Conservation (phyloP, 2,888 invertebrate species). For the Hypsopygia costalis region DNA sequence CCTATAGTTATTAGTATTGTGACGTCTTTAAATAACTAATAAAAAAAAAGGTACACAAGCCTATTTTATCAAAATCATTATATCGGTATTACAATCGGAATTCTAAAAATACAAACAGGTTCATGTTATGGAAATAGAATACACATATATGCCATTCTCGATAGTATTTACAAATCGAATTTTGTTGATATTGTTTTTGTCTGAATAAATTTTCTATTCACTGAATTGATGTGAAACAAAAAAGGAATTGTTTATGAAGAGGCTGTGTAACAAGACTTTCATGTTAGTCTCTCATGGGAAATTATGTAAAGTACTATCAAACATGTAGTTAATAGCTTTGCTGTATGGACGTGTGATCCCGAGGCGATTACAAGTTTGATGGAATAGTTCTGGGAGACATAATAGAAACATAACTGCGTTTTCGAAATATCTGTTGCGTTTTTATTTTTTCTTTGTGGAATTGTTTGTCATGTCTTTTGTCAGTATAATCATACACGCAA, state of each 20-base stretch:
- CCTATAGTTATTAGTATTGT: too few species aligned
- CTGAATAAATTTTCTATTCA: neutral
- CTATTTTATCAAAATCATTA: too few species aligned
- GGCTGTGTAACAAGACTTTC: constrained; percentile 12
- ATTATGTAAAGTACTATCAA: constrained; percentile 39
- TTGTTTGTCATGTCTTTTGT: too few species aligned
- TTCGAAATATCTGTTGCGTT: too few species aligned
- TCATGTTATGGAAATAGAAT: too few species aligned
- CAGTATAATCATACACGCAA: too few species aligned
- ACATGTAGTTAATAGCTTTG: constrained; percentile 17
- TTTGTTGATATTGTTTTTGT: neutral
- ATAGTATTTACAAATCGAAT: neutral
- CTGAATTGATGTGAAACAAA: neutral
- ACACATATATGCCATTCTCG: too few species aligned
- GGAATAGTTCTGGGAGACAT: constrained; percentile 13
- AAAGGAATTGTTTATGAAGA: constrained; percentile 7
- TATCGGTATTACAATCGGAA: too few species aligned
- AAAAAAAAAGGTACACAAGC: too few species aligned
- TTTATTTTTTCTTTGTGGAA: too few species aligned
- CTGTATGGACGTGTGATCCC: constrained; percentile 14
- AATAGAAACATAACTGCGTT: neutral
- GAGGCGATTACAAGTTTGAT: constrained; percentile 18
- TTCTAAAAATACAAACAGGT: too few species aligned
- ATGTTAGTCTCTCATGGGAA: constrained; percentile 47
- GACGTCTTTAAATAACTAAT: too few species aligned